Evolutionary conservation across 2,113 vertebrate species (phyloP), one percentile per base, ranked within the genome.

Genomic region (Ursus arctos): DNA sequence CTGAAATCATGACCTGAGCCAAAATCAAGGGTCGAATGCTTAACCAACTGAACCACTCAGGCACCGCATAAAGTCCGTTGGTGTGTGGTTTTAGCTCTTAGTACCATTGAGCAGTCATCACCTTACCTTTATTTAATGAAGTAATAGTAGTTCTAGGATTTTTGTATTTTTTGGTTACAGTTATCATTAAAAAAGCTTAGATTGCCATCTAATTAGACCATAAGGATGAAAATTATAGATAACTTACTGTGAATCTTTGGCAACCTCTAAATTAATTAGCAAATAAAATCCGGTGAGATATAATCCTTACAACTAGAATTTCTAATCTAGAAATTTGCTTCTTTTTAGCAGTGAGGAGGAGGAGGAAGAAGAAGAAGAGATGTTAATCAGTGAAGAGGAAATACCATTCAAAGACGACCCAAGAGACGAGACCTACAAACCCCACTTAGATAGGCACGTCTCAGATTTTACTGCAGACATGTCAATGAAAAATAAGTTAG

Each of bases 371-470:
- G 99, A 99, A 3, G 98, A 99, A 59, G 99, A 99, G 79, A 98
- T 99, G 98, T 93, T 99, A 63, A 98, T 99, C 97, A 99, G 99
- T 91, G 99, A 99, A 96, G 99, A 99, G 98, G 99, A 99, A 80
- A 98, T 99, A 98, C 98, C 99, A 10, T 99, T 99, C 98, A 99
- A 99, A 98, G 99, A 99, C 59, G 99, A 99, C 97, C 99, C 99
- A 49, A 99, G 99, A 96, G 99, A 99, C 97, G 98, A 99, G 96
- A 99, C 98, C 97, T 99, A 99, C 97, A 99, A 99, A 93, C 99
- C 99, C 4, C 99, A 99, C 74, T 98, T 99, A 97, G 99, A 99
- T 97, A 99, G 99, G 99, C 99, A 99, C 51, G 15, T 93, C 77
- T 97, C 24, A 55, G 28, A 51, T 83, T 71, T 88, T 82, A 77